Evolutionary conservation across 2,797 vertebrate species (phyloP).

Genomic region (Sebastes cheni): DNA sequence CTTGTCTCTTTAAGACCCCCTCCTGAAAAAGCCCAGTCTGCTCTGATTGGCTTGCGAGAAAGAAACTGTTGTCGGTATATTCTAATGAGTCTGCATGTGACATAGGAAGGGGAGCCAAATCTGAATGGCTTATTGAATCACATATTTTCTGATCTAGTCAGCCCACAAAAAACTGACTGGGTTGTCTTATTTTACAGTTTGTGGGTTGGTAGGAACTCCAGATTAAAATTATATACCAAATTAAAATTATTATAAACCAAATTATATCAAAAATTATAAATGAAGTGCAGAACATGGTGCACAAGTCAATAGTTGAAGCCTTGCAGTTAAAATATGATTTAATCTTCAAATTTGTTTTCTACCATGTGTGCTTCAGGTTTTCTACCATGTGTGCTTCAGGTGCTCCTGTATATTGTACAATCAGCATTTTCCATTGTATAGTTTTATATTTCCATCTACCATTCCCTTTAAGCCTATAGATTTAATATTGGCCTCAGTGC

Average conservation of each 20-base stretch:
- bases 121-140: background rate
- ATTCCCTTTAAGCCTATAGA: constrained; percentile 10
- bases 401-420: background rate
- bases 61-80: too few relatives aligned
- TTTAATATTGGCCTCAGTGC: background rate
- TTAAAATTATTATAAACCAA: background rate
- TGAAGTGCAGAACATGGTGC: background rate
- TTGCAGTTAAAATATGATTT: background rate
- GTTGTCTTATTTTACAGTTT: background rate
- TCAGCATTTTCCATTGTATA: constrained; percentile 32
- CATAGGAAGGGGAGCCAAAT: too few relatives aligned
- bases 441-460: background rate
- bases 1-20: background rate
- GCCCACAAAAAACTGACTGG: background rate
- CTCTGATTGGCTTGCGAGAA: background rate
- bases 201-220: too few relatives aligned
- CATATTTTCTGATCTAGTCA: background rate
- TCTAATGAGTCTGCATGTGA: too few relatives aligned
- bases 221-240: background rate
- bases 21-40: background rate
- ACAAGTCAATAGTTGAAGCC: background rate
- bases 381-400: background rate
- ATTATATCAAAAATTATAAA: background rate
- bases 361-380: background rate
- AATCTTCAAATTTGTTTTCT: background rate